These are phyloP conservation scores for Drepana falcataria DNA, from an alignment of 2,888 invertebrate species.

Conservation along the genomic window DNA sequence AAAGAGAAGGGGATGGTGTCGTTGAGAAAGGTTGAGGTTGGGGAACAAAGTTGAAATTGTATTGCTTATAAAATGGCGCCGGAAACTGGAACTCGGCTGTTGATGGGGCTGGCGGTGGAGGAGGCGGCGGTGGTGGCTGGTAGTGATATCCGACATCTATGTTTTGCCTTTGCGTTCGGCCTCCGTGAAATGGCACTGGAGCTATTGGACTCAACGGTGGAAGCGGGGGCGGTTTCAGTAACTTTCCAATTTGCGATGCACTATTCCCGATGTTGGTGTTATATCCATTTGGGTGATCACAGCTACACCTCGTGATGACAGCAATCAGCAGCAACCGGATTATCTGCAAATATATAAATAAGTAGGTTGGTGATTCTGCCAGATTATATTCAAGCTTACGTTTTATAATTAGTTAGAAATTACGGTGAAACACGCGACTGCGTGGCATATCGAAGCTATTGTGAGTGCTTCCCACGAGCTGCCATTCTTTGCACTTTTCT, in stretches of 20 bases:
- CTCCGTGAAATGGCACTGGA: constrained; percentile 63
- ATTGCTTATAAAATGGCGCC: constrained; percentile 68
- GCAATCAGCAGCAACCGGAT: constrained; percentile 47
- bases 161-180: constrained; percentile 54
- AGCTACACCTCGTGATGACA: constrained; percentile 40
- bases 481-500: constrained; percentile 73
- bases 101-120: constrained; percentile 25
- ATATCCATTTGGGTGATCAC: constrained; percentile 45
- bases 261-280: constrained; percentile 38
- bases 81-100: constrained; percentile 61
- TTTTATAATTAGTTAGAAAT: constrained; percentile 66
- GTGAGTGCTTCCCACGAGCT: constrained; percentile 62
- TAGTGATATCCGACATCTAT: constrained; percentile 52
- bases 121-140: constrained; percentile 44
- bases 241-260: constrained; percentile 52
- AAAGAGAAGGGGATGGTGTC: constrained; percentile 71
- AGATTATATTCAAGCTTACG: constrained; percentile 14
- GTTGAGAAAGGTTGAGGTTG: constrained; percentile 63
- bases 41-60: constrained; percentile 68
- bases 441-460: constrained; percentile 60
- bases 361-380: constrained; percentile 2
- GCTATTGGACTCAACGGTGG: constrained; percentile 48
- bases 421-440: constrained; percentile 58
- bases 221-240: constrained; percentile 67
- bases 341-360: constrained; percentile 50